These are phyloP conservation scores for Shinisaurus crocodilurus DNA, from an alignment of 2,113 vertebrate genomes.

Conservation along the genomic window DNA sequence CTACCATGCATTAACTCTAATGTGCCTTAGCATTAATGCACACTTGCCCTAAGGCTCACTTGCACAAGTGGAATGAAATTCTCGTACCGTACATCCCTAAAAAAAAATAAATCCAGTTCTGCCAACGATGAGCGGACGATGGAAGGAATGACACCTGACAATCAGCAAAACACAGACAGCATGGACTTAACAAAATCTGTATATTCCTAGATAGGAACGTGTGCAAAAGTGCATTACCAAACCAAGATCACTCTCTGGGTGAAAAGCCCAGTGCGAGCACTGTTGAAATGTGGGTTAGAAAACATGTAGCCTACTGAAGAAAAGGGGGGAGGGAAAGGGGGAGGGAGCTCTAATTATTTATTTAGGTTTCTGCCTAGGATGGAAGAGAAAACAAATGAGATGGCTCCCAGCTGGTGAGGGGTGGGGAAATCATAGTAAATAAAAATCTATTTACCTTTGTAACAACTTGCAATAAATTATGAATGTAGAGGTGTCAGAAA, in stretches of 20 bases:
- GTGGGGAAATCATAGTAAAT: slow-evolving; percentile 53
- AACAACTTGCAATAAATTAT: slow-evolving; percentile 65
- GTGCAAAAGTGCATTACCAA: background rate
- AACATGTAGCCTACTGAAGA: too few relatives aligned
- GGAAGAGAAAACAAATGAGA: slow-evolving; percentile 34
- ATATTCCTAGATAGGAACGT: background rate
- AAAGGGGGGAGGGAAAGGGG: too few relatives aligned
- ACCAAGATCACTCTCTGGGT: background rate
- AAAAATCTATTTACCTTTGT: slow-evolving; percentile 72
- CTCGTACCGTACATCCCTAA: too few relatives aligned
- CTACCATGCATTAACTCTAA: too few relatives aligned
- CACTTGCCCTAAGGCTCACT: too few relatives aligned
- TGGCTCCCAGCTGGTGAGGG: slow-evolving; percentile 57
- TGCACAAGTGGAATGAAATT: too few relatives aligned
- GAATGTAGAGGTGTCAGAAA: slow-evolving; percentile 61
- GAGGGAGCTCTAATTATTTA: slow-evolving; percentile 38
- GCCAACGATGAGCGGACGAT: too few relatives aligned
- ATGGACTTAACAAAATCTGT: too few relatives aligned
- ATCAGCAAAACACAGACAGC: too few relatives aligned
- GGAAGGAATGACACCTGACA: too few relatives aligned
- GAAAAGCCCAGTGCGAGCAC: background rate
- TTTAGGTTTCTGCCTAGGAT: slow-evolving; percentile 58
- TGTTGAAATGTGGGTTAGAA: background rate
- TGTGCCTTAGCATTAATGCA: too few relatives aligned
- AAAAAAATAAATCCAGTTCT: too few relatives aligned